A percentile compares a stretch with the other conserved stretches of the same genome.
phyloP scores from a whole-genome alignment of 2,113 vertebrate species.

The Heliornis fulica region DNA sequence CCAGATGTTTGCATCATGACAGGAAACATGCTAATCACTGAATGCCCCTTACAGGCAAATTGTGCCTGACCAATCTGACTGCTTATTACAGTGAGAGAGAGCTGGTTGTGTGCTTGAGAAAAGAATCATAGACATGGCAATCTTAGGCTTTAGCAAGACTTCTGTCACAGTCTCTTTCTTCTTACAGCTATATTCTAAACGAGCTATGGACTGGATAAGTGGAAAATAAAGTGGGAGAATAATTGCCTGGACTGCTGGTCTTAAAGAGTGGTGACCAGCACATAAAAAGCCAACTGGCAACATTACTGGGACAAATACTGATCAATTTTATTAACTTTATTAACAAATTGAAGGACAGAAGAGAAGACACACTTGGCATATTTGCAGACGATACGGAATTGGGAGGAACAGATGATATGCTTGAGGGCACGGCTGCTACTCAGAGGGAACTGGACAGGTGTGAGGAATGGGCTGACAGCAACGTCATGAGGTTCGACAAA shows the following conservation, averaged over 20 bases:
- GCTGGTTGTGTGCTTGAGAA: accelerated
- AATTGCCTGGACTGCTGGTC: neutral
- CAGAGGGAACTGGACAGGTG: constrained; percentile 8
- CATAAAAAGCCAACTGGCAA: neutral
- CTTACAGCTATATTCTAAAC: neutral
- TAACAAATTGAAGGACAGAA: neutral
- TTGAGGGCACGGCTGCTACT: constrained; percentile 8
- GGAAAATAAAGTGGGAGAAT: neutral
- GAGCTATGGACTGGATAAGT: neutral
- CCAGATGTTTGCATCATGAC: neutral
- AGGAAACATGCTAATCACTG: neutral
- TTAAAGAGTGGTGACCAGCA: neutral
- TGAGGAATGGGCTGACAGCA: neutral
- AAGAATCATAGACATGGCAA: neutral
- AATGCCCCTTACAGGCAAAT: neutral
- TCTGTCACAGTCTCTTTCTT: neutral
- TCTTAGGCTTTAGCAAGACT: neutral
- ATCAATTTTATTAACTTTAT: neutral
- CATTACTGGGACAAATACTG: neutral
- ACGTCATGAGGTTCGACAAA: neutral
- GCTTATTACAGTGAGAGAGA: neutral
- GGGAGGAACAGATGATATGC: neutral
- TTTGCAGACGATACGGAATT: neutral
- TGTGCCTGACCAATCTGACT: neutral
- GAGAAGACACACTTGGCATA: neutral